Conservation (phyloP, 2,797 vertebrate genomes). For the Girardinus metallicus region DNA sequence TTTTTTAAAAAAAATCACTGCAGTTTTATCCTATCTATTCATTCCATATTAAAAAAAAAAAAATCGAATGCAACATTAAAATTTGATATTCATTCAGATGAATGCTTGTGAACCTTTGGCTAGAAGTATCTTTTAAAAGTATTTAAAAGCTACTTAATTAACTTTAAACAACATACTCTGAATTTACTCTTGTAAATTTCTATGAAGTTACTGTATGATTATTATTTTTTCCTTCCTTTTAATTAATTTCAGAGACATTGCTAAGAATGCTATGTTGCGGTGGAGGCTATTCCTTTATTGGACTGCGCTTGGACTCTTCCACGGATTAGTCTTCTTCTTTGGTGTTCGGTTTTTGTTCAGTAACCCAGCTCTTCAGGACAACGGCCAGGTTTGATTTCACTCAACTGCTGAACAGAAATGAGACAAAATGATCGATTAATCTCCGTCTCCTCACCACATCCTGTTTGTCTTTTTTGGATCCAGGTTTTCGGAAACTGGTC, state of each 20-base stretch:
- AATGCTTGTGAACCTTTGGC: background rate
- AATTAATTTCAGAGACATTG: constrained; percentile 84
- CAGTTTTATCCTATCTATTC: background rate
- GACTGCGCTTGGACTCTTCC: constrained; percentile 92
- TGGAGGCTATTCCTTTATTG: constrained; percentile 94
- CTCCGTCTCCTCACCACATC: background rate
- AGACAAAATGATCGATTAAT: background rate
- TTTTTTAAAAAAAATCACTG: background rate
- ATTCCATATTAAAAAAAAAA: background rate
- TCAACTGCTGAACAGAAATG: background rate
- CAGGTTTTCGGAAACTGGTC: constrained; percentile 98
- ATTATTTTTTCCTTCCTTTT: background rate
- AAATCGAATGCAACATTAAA: background rate
- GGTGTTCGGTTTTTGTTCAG: constrained; percentile 91
- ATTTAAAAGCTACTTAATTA: background rate
- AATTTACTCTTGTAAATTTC: background rate
- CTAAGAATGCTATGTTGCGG: constrained; percentile 93
- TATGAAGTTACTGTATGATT: background rate
- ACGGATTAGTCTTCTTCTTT: constrained; percentile 95
- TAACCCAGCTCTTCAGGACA: constrained; percentile 90
- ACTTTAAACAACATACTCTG: background rate
- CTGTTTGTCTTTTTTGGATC: constrained; percentile 37
- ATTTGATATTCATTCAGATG: background rate
- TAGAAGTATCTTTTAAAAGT: background rate
- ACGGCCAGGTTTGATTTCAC: constrained; percentile 87